Conservation (phyloP, 2,113 vertebrate genomes). For the Aegithalos caudatus region DNA sequence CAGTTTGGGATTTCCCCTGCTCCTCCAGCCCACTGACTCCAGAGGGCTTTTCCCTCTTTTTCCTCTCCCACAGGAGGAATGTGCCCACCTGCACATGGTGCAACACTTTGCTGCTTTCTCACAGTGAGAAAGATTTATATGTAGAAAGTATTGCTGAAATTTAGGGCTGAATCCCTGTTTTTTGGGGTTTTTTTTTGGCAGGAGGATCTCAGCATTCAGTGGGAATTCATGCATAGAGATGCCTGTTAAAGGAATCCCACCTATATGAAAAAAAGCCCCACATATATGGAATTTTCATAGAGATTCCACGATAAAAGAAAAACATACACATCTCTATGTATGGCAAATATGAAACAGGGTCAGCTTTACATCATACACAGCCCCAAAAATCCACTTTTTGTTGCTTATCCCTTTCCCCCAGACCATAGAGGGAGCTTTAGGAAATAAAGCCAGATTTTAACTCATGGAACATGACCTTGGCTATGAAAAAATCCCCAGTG, state of each 20-base stretch:
- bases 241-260: neutral
- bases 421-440: neutral
- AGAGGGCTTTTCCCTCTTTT: neutral
- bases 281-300: no score
- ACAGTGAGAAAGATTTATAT: neutral
- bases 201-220: neutral
- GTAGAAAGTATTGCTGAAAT: neutral
- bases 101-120: neutral
- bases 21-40: neutral
- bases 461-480: accelerated
- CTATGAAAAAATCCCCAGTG: neutral
- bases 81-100: accelerated
- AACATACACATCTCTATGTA: no score
- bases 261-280: neutral
- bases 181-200: no score
- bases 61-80: accelerated
- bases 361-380: neutral
- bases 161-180: neutral
- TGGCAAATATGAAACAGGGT: neutral
- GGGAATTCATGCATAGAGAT: accelerated
- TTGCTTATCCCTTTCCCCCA: neutral
- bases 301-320: no score
- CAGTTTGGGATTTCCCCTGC: neutral
- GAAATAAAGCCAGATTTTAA: neutral
- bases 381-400: neutral